phyloP scores from a whole-genome alignment of 2,888 invertebrate species.

The Melanotus villosus region DNA sequence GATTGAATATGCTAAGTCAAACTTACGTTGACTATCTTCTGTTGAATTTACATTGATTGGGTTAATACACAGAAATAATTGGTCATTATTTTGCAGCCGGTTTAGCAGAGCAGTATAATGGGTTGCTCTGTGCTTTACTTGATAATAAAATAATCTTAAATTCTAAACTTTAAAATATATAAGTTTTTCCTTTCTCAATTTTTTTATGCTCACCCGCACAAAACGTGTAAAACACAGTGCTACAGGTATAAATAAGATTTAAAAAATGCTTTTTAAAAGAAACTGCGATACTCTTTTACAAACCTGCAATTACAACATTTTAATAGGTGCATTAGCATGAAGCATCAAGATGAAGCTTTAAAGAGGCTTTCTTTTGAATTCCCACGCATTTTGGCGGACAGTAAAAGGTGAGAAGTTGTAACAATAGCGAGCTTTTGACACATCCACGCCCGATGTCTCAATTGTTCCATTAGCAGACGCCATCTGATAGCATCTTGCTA shows the following conservation, averaged over 20 bases:
- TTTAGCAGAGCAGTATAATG: slow-evolving; percentile 24
- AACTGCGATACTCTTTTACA: no score
- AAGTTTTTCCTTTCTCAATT: no score
- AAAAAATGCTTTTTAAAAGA: no score
- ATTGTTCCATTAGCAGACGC: slow-evolving; percentile 53
- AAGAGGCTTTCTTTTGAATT: slow-evolving; percentile 22
- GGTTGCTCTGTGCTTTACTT: slow-evolving; percentile 18
- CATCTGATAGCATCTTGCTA: slow-evolving; percentile 47
- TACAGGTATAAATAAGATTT: no score
- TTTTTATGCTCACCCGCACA: no score
- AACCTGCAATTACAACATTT: slow-evolving; percentile 12
- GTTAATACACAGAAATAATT: no score
- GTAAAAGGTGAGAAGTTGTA: slow-evolving; percentile 40
- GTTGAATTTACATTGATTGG: no score
- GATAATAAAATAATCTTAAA: not conserved
- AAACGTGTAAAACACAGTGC: no score
- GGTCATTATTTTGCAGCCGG: slow-evolving; percentile 34
- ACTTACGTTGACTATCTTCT: no score
- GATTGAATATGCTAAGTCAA: no score
- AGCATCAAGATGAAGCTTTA: not conserved
- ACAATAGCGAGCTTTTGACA: slow-evolving; percentile 60
- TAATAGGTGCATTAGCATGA: slow-evolving; percentile 17
- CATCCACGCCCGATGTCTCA: slow-evolving; percentile 61
- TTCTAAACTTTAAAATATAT: no score
- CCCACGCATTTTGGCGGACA: slow-evolving; percentile 39